Base-by-base conservation (phyloP, 1,140 invertebrate genomes). In the Proales similis region DNA sequence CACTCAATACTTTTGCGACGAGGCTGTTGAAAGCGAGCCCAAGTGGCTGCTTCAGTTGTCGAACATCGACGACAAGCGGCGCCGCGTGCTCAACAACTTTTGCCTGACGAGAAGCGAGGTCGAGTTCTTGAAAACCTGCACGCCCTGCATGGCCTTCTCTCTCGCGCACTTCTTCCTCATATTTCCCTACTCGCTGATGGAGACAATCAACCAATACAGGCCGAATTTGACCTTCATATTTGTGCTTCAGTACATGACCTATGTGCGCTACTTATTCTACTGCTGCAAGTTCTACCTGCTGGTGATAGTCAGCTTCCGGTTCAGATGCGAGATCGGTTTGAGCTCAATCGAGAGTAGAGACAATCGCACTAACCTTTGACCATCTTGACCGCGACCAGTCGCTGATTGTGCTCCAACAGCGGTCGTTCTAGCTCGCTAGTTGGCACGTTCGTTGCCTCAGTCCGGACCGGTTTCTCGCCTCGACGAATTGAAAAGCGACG, bases 91-190 rank as follows among this genome's bases (percentile, higher is more conserved):
- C n/a, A n/a, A n/a, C n/a, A n/a, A n/a, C n/a, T n/a, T n/a, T n/a
- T n/a, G n/a, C n/a, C n/a, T n/a, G n/a, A n/a, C n/a, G n/a, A n/a
- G n/a, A n/a, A n/a, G n/a, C n/a, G n/a, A 57, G n/a, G 32, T 27
- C 0, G 51, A 57, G 45, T 57, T 57, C 32, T 26, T 57, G 29
- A 57, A 57, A 17, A 57, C 51, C 19, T 57, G 51, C 20, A 42
- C 51, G 32, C 51, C 51, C 2, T 57, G 51, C 19, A 57, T 57
- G 20, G 51, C 51, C 9, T 57, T 57, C 32, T 57, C 51, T 6
- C 29, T 57, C 6, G 30, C 36, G 4, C 51, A 57, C 20, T 36
- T 42, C 3, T 4, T 57, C 20, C 24, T 57, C n/a, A 42, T 57
- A 20, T 42, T 57, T 22, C 51, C 51, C 20, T 57, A 57, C 32